Base-by-base conservation (phyloP, 1,140 invertebrate species). In the Rhagoletis zephyria region DNA sequence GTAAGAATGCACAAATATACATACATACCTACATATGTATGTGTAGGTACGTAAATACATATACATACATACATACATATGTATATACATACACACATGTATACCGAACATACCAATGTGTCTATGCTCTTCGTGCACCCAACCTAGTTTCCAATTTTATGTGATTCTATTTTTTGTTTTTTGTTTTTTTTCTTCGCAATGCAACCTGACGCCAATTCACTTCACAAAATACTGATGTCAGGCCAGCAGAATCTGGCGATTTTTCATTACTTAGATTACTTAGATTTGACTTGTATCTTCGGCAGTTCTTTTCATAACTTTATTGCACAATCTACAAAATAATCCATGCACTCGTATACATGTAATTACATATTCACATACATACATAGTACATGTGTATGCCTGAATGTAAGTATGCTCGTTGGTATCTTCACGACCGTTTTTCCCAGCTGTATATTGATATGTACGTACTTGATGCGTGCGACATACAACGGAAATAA, bases 241-340 rank as follows among this genome's bases (percentile, higher is more conserved):
- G 74, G 48, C 48, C 74, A 30, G 48, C 16, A 81, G 51, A 81
- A 56, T 6, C 19, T 81, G 51, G 74, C n/a, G n/a, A 59, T 81
- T 56, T 81, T 81, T 51, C 74, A 81, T 81, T 19, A 56, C 74
- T 81, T 56, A 3, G 74, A 77, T 77, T 56, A 51, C 4, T 81
- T 56, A 16, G 45, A 77, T 30, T 45, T 77, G 40, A 56, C 51
- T 59, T 10, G 74, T 74, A 12, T 74, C 67, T 74, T 74, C 74
- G 10, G 74, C 74, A 42, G 56, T 81, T 81, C 48, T 56, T 81
- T 81, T 81, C 74, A 81, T 51, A 81, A 81, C 74, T 81, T 56
- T 81, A 81, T 81, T 81, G 74, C 74, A 81, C 74, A 81, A 81
- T 81, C 74, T 48, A 56, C 74, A 59, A 81, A 81, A 81, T 81